Evolutionary conservation across 2,888 invertebrate species (phyloP), one percentile per base, ranked within the genome.

Genomic region (Tachystola acroxantha): DNA sequence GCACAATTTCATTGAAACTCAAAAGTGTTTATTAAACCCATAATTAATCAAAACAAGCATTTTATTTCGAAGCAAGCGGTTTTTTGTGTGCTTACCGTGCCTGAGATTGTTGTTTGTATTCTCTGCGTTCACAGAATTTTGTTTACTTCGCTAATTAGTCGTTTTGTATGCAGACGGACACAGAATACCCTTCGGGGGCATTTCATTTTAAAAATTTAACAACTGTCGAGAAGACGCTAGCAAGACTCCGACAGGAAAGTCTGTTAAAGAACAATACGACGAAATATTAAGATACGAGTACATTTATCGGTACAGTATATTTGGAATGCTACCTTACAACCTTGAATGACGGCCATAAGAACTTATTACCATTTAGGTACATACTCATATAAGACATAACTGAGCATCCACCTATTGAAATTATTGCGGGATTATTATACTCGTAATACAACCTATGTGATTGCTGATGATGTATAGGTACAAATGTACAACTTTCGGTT

Each of bases 131-230:
- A 58, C 53, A 62, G 64, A 72, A 73, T 72, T 70, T 72, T 73
- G 78, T 78, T 75, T 68, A 73, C 69, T 67, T 70, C 76, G 69
- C 72, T 81, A 80, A 81, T 81, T 77, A 80, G 75, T 74, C 73
- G 70, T 73, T 80, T 79, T 72, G 72, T 75, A 81, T 80, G 76
- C 78, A 71, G 69, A 70, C 68, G 53, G 56, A 56, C 59, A 42
- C 48, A 7, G 51, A 50, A 52, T 59, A 55, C 57, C 56, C 61
- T 64, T 57, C 51, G 60, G 48, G 55, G 39, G 43, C 48, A 49
- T 57, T 65, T 60, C 61, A 53, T 34, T 56, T 63, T 59, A 57
- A 53, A 43, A 50, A 57, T 54, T 56, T 48, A 46, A 51, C 42
- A 39, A 51, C 53, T 55, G 53, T 50, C 42, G 36, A 2, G 43